Percentiles rank a stretch among this genome's conserved stretches.
Conservation (phyloP, 1,140 invertebrate species). For the Yoshiicerus persimilis region DNA sequence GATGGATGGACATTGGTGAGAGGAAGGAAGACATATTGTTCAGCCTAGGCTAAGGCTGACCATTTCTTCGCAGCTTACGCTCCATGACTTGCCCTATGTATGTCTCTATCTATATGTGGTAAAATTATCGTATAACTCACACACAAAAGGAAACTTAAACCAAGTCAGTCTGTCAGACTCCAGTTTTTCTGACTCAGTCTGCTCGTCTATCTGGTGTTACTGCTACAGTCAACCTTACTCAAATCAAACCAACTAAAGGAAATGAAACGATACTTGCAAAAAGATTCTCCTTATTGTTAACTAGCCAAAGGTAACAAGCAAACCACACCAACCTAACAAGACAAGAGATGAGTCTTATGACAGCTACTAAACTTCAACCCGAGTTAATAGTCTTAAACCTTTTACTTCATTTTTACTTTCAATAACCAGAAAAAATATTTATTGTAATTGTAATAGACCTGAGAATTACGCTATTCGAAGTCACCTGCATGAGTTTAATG, state of each 20-base stretch:
- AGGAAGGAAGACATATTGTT: conserved; percentile 22
- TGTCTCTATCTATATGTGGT: background rate
- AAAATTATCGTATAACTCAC: too few species aligned
- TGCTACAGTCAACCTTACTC: background rate
- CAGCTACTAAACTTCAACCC: background rate
- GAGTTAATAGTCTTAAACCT: background rate
- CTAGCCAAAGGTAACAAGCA: background rate
- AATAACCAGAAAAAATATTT: too few species aligned
- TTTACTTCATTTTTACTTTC: background rate
- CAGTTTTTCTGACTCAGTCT: background rate
- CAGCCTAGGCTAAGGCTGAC: background rate
- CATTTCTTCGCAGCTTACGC: too few species aligned
- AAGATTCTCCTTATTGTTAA: background rate
- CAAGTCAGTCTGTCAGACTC: background rate
- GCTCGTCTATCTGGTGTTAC: background rate
- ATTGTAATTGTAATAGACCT: too few species aligned
- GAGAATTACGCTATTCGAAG: too few species aligned
- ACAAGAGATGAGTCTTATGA: conserved; percentile 26
- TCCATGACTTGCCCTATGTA: background rate
- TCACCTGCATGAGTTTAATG: too few species aligned
- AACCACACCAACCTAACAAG: background rate
- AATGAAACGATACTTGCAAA: background rate
- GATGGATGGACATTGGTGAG: conserved; percentile 6
- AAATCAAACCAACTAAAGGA: background rate
- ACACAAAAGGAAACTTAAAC: background rate